phyloP scores from a whole-genome alignment of 2,888 invertebrate genomes.

The Conus canariensis region DNA sequence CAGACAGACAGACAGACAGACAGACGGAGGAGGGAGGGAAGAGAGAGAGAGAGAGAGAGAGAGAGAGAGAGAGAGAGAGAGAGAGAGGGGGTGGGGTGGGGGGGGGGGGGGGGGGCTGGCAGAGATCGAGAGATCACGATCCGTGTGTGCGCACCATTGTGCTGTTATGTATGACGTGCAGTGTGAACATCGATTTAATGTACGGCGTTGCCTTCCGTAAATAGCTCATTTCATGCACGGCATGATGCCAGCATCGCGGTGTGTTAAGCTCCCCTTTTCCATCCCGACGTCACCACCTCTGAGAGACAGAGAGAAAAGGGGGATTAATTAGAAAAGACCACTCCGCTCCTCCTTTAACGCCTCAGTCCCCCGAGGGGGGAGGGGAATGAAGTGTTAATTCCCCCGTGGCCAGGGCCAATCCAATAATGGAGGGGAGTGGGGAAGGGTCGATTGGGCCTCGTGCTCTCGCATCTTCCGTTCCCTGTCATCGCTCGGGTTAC shows the following conservation, averaged over 20 bases:
- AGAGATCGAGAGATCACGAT: no score
- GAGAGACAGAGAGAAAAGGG: no score
- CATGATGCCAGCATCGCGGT: neutral
- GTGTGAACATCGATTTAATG: constrained; percentile 2
- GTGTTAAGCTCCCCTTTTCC: neutral
- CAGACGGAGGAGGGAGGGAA: no score
- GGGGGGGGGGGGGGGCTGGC: no score
- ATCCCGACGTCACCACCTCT: neutral
- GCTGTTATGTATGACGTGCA: neutral
- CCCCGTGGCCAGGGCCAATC: constrained; percentile 23
- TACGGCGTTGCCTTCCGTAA: neutral
- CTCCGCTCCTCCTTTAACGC: constrained; percentile 26
- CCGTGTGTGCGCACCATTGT: no score
- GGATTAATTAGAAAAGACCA: constrained; percentile 37
- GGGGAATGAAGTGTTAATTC: constrained; percentile 35
- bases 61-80: no score
- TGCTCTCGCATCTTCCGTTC: constrained; percentile 21
- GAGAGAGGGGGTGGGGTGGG: no score
- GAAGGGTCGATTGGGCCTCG: neutral
- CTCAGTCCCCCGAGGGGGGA: neutral
- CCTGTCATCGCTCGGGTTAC: neutral
- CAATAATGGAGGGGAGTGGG: constrained; percentile 26
- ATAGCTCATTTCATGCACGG: neutral
- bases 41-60: no score
- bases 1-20: no score